Percentiles rank a stretch among this genome's conserved stretches.
These are phyloP conservation scores for Leptobrachium leishanense DNA, from an alignment of 2,113 vertebrate species.

Conservation along the genomic window DNA sequence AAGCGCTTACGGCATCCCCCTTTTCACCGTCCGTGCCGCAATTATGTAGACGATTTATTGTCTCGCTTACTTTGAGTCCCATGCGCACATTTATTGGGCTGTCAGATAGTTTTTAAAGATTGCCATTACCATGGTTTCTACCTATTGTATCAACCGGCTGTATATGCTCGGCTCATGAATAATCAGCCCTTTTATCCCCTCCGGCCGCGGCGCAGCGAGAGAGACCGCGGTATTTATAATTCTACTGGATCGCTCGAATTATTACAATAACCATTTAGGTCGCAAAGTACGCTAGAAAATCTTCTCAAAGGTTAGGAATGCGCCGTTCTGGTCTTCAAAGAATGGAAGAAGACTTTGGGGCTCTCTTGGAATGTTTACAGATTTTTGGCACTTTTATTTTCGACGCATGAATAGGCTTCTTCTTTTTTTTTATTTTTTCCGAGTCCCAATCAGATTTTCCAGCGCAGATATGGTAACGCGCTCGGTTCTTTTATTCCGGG, in stretches of 20 bases:
- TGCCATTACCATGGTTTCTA: slow-evolving; percentile 24
- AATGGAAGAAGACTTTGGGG: slow-evolving; percentile 2
- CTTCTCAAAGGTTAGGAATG: slow-evolving; percentile 7
- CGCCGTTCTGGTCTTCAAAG: neutral
- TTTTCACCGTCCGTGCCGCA: neutral
- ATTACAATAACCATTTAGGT: slow-evolving; percentile 23
- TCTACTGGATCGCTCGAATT: neutral
- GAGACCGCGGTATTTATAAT: neutral
- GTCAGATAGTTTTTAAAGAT: slow-evolving; percentile 6
- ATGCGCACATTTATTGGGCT: slow-evolving; percentile 7
- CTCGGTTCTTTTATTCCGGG: no score
- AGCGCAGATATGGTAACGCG: slow-evolving; percentile 7
- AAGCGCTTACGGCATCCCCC: neutral
- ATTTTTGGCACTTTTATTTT: slow-evolving; percentile 6
- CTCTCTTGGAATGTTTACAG: neutral
- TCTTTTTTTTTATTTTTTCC: neutral
- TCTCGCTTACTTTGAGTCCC: neutral
- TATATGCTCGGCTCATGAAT: slow-evolving; percentile 13
- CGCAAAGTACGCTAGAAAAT: slow-evolving; percentile 4
- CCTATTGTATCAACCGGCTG: slow-evolving; percentile 9
- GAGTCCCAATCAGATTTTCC: neutral
- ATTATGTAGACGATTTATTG: slow-evolving; percentile 13
- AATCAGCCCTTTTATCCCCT: slow-evolving; percentile 2
- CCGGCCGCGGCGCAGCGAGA: neutral
- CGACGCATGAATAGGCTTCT: slow-evolving; percentile 23